Conservation (phyloP, 2,113 vertebrate species). For the Corythoichthys haematopterus region DNA sequence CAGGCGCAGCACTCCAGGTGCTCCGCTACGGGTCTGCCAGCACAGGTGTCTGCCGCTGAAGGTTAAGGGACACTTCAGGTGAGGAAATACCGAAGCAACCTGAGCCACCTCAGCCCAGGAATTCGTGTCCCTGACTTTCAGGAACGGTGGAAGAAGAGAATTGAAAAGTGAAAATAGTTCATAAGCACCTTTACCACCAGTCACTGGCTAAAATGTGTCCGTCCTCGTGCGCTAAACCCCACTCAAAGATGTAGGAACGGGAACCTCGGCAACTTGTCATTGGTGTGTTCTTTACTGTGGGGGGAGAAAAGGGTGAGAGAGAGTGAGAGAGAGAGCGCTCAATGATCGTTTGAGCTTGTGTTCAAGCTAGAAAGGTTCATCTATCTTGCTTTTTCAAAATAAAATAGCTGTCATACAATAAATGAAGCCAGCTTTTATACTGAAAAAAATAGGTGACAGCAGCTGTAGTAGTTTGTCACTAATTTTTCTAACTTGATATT, state of each 20-base stretch:
- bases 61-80: conserved; percentile 43
- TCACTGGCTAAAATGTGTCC: neutral
- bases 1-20: conserved; percentile 22
- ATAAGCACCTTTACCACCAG: conserved; percentile 5
- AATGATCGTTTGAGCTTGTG: neutral
- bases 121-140: conserved; percentile 10
- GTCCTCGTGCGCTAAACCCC: conserved; percentile 1
- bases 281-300: conserved; percentile 16
- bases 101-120: neutral
- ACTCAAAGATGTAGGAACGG: conserved; percentile 1
- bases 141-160: neutral
- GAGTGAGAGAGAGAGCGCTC: neutral
- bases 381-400: neutral
- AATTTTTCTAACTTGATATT: neutral
- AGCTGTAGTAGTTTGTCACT: neutral
- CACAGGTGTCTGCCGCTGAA: neutral
- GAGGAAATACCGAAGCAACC: conserved; percentile 22
- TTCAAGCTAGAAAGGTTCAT: neutral
- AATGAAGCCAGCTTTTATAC: neutral
- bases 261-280: conserved; percentile 43
- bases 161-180: neutral
- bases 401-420: neutral
- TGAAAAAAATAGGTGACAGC: neutral
- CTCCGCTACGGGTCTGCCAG: conserved; percentile 5
- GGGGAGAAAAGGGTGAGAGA: neutral